Evolutionary conservation across 2,888 invertebrate species (phyloP), one percentile per base, ranked within the genome.

Genomic region (Drosophila picticornis): DNA sequence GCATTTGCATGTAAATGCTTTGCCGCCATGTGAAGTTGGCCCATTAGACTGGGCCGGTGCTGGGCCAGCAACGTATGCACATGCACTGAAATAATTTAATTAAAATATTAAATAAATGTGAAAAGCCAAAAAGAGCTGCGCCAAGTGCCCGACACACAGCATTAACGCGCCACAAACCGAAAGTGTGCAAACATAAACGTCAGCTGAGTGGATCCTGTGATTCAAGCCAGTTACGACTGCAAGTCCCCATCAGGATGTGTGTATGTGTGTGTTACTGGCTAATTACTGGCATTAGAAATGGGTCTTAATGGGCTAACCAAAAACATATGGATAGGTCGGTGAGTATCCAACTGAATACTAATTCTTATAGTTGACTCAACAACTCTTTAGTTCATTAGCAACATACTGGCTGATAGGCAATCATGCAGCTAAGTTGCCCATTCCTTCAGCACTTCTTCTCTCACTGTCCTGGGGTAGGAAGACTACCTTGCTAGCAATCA

Each of bases 31-130:
- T 56, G 81, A 88, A 88, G 82, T 84, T 87, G 88, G 72, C 73
- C 86, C 86, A 86, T 89, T 86, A 86, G 84, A 75, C 75, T 81
- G 75, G 50, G 19, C 27, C 27, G 27, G 10, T 46, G 50, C 50
- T 19, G 50, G 3, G 72, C 67, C 71, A 63, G 59, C 70, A 76
- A 46, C 59, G 74, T 60, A 68, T 68, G 75, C 73, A 81, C 84
- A 72, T 81, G 81, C 84, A 80, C 73, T 80, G 71, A 82, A 84
- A 88, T 87, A 89, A 89, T 87, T 87, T 87, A 89, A 87, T 87
- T 89, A 87, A 87, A 89, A 88, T 89, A 87, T 87, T 80, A 89
- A 80, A 87, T 83, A 86, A 88, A 82, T 82, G 87, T 72, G 64
- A 76, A 81, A 81, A 72, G 71, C 75, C 77, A 77, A 81, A 83